Evolutionary conservation across 2,797 vertebrate species (phyloP).

Genomic region (Loriculus beryllinus): DNA sequence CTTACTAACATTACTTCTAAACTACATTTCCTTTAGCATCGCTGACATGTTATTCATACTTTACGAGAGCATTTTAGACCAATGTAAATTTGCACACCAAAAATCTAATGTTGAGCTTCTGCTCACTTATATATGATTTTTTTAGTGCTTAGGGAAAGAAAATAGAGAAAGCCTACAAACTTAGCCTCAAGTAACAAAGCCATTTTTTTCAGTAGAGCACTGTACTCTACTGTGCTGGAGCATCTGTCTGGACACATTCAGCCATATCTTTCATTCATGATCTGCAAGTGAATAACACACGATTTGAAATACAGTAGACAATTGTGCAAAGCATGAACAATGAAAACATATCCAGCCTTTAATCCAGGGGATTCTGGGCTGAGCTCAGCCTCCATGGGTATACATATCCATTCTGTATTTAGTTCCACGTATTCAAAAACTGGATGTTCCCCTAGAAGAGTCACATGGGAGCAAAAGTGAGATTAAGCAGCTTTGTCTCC

Average conservation of each 20-base stretch:
- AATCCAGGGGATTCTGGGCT: slow-evolving; percentile 45
- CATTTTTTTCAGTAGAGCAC: neutral
- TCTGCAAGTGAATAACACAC: slow-evolving; percentile 7
- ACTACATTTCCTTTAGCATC: neutral
- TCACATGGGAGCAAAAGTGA: slow-evolving; percentile 16
- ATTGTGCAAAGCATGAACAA: slow-evolving; percentile 49
- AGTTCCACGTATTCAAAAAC: slow-evolving; percentile 20
- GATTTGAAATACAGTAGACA: slow-evolving; percentile 52
- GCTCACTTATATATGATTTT: neutral
- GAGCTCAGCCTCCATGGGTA: slow-evolving; percentile 16
- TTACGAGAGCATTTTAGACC: neutral
- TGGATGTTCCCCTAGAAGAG: neutral
- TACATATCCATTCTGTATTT: slow-evolving; percentile 23
- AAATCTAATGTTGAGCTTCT: neutral
- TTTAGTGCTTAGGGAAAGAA: neutral
- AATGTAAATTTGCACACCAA: neutral
- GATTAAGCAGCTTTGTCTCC: slow-evolving; percentile 46
- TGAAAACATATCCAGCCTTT: slow-evolving; percentile 42
- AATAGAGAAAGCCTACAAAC: neutral
- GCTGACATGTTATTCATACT: neutral
- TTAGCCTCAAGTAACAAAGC: neutral
- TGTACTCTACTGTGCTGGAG: neutral
- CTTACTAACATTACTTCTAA: neutral
- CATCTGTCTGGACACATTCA: slow-evolving; percentile 45
- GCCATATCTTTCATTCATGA: neutral